Evolutionary conservation across 2,888 invertebrate genomes (phyloP).

Genomic region (Trissonchulus sp.): DNA sequence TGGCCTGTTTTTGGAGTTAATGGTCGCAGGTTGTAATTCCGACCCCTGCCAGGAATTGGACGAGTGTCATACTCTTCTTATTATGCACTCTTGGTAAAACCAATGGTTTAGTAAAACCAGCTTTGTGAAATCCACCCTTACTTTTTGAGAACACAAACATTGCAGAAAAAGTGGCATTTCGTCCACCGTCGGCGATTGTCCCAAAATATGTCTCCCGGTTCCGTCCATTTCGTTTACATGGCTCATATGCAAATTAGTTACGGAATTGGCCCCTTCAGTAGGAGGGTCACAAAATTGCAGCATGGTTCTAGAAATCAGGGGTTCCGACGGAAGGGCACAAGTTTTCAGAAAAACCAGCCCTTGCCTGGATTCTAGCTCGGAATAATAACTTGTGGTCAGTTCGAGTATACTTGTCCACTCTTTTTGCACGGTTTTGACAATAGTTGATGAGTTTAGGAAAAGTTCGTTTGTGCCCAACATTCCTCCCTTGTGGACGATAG

Average conservation of each 20-base stretch:
- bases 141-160: too few species aligned
- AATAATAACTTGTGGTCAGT: not conserved
- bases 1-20: too few species aligned
- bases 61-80: too few species aligned
- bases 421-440: not conserved
- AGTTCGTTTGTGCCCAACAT: not conserved
- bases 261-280: not conserved
- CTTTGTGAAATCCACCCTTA: too few species aligned
- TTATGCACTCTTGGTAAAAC: too few species aligned
- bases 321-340: not conserved
- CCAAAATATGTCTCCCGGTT: not conserved
- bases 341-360: not conserved
- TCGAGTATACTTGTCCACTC: not conserved
- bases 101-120: too few species aligned
- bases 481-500: not conserved
- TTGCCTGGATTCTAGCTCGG: not conserved
- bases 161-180: not conserved
- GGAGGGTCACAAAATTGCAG: too few species aligned
- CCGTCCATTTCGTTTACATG: not conserved
- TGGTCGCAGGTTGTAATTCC: too few species aligned
- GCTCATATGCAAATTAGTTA: not conserved
- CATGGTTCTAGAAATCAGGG: not conserved
- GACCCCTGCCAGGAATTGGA: too few species aligned
- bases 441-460: not conserved
- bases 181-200: not conserved